Evolutionary conservation across 2,888 invertebrate genomes (phyloP).

Genomic region (Anthoptus insignis): DNA sequence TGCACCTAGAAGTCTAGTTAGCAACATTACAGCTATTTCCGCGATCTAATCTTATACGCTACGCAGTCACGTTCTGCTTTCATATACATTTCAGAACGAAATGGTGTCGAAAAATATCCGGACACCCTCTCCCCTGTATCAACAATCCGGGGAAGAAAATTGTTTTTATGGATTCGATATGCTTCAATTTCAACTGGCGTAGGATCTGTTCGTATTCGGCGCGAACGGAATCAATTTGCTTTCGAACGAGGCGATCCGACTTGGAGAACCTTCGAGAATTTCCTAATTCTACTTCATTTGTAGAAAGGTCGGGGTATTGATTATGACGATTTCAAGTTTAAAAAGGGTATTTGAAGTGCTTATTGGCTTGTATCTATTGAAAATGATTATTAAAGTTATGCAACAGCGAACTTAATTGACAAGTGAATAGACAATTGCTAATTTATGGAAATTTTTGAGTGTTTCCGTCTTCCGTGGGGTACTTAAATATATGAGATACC

Average conservation of each 20-base stretch:
- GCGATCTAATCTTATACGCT: conserved; percentile 64
- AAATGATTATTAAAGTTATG: too few relatives aligned
- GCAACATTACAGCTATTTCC: conserved; percentile 23
- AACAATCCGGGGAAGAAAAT: conserved; percentile 76
- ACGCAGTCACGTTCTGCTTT: conserved; percentile 75
- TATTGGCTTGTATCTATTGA: too few relatives aligned
- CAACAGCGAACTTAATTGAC: too few relatives aligned
- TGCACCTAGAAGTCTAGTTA: too few relatives aligned
- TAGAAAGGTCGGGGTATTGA: conserved; percentile 49
- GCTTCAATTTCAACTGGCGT: conserved; percentile 80
- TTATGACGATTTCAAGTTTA: too few relatives aligned
- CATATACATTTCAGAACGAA: conserved; percentile 67
- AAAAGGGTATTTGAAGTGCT: too few relatives aligned
- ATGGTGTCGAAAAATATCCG: conserved; percentile 72
- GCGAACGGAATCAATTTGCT: conserved; percentile 70
- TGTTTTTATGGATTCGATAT: conserved; percentile 84
- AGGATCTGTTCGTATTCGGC: conserved; percentile 72
- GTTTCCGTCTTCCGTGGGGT: too few relatives aligned
- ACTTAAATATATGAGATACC: too few relatives aligned
- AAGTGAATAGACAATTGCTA: too few relatives aligned
- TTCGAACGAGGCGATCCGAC: conserved; percentile 62
- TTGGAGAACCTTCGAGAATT: conserved; percentile 52
- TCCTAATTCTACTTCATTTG: conserved; percentile 61
- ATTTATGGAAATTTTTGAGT: too few relatives aligned
- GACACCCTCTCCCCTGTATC: conserved; percentile 66